A percentile compares a stretch with the other conserved stretches of the same genome.
These are phyloP conservation scores for Myoxocephalus aenaeus DNA, from an alignment of 2,797 vertebrate genomes.

Conservation along the genomic window DNA sequence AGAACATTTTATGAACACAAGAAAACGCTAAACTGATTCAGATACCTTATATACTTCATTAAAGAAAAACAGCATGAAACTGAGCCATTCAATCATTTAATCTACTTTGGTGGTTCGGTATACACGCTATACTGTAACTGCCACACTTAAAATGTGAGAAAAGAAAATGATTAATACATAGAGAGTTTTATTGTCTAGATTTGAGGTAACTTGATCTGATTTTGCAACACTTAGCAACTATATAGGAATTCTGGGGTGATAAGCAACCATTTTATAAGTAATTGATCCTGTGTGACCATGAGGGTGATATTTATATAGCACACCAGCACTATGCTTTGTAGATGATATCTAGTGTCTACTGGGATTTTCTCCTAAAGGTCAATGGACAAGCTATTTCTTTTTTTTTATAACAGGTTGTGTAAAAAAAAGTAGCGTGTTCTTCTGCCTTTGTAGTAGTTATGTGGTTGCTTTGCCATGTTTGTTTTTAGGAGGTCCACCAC, in stretches of 20 bases:
- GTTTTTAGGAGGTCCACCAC: neutral
- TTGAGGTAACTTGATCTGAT: neutral
- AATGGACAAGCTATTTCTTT: neutral
- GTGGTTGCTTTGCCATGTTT: neutral
- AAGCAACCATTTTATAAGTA: neutral
- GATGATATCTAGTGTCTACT: neutral
- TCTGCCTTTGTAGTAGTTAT: neutral
- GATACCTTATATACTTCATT: neutral
- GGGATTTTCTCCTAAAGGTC: neutral
- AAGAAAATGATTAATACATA: neutral
- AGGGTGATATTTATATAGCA: neutral
- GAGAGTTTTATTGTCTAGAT: neutral
- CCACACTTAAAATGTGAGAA: neutral
- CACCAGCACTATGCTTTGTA: neutral
- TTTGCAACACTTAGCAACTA: neutral
- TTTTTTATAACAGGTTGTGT: neutral
- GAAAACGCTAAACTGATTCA: neutral
- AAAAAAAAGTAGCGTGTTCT: neutral
- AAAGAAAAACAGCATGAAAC: neutral
- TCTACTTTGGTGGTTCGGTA: neutral
- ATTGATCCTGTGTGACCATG: neutral
- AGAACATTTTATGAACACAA: neutral
- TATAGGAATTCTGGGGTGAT: neutral
- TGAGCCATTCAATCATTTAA: conserved; percentile 16
- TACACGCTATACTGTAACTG: neutral